A percentile compares a stretch with the other conserved stretches of the same genome.
Evolutionary conservation across 1,140 invertebrate genomes (phyloP).

Genomic region (Nilaparvata lugens): DNA sequence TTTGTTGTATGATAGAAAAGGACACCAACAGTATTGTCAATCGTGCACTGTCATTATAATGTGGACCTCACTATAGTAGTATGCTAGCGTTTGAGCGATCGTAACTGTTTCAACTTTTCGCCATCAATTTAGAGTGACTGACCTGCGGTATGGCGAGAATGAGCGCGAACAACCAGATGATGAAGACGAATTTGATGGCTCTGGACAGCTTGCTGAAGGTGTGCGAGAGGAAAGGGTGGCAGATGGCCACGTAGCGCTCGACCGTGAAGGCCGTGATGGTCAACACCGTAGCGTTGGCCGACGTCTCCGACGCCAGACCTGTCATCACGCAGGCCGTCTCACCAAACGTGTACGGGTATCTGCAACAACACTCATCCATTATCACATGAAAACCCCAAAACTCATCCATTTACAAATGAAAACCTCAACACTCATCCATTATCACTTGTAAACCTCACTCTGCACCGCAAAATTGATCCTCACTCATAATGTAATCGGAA

Average conservation of each 20-base stretch:
- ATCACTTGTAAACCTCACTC: no score
- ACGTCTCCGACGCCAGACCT: conserved; percentile 77
- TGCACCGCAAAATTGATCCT: no score
- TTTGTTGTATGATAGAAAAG: no score
- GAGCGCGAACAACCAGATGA: conserved; percentile 60
- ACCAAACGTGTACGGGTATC: conserved; percentile 81
- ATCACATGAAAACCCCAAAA: no score
- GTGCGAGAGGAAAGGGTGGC: conserved; percentile 80
- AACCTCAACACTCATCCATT: no score
- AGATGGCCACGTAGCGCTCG: conserved; percentile 91
- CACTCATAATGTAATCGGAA: no score
- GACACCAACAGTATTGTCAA: no score
- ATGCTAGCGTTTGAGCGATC: background rate
- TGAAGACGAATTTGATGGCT: conserved; percentile 57
- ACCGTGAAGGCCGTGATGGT: conserved; percentile 91
- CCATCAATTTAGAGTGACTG: background rate
- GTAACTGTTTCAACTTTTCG: background rate
- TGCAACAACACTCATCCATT: conserved; percentile 21
- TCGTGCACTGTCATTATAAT: no score
- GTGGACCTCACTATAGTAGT: no score
- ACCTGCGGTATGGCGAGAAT: conserved; percentile 63
- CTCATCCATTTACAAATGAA: no score
- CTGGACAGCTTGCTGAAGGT: conserved; percentile 66
- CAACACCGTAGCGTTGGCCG: conserved; percentile 86
- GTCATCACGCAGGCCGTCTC: conserved; percentile 75